These are phyloP conservation scores for Aplodontia rufa DNA, from an alignment of 2,113 vertebrate genomes.

Conservation along the genomic window DNA sequence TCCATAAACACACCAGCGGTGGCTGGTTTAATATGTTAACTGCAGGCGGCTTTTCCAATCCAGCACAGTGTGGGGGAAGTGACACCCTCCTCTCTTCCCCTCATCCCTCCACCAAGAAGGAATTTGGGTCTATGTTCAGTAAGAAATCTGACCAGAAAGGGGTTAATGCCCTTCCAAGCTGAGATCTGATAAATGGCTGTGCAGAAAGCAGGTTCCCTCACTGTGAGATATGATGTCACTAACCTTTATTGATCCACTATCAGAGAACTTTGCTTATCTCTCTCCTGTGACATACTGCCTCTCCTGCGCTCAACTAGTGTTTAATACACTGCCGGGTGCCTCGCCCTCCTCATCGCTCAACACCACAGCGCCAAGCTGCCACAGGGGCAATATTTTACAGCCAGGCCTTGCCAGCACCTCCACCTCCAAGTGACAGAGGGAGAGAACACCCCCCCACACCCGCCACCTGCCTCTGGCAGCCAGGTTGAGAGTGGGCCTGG, in stretches of 20 bases:
- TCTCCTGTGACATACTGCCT: slow-evolving; percentile 93
- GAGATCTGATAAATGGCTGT: slow-evolving; percentile 93
- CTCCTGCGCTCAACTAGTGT: slow-evolving; percentile 93
- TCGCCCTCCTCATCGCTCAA: slow-evolving; percentile 87
- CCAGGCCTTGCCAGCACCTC: slow-evolving; percentile 32
- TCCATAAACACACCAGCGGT: neutral
- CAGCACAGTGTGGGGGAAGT: accelerated
- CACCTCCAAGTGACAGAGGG: neutral
- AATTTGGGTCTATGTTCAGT: neutral
- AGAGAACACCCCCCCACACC: neutral
- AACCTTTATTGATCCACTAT: slow-evolving; percentile 98
- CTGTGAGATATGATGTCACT: slow-evolving; percentile 99
- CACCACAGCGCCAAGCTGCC: slow-evolving; percentile 80
- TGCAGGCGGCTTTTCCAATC: neutral
- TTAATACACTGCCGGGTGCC: slow-evolving; percentile 93
- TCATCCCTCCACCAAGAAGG: too few species aligned
- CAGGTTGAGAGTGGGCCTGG: neutral
- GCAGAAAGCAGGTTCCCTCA: slow-evolving; percentile 95
- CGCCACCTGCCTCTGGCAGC: neutral
- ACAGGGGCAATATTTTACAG: slow-evolving; percentile 83
- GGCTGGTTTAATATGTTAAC: neutral
- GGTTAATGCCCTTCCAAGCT: slow-evolving; percentile 83
- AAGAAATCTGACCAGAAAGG: slow-evolving; percentile 73
- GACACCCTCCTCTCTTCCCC: neutral
- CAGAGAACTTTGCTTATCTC: slow-evolving; percentile 95